Evolutionary conservation across 2,888 invertebrate species (phyloP).

Genomic region (Cryptus armator): DNA sequence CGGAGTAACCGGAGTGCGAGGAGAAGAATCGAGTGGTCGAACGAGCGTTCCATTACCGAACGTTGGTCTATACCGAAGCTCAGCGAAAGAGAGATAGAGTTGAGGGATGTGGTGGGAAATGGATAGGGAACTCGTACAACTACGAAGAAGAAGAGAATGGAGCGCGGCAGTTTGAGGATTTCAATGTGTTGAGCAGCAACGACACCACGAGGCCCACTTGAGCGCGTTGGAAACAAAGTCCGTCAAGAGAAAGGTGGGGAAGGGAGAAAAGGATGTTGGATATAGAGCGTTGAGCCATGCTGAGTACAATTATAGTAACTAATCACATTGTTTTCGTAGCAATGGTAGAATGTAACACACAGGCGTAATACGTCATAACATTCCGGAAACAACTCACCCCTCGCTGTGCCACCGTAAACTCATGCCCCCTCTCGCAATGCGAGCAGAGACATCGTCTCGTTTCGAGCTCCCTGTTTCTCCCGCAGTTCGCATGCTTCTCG

Average conservation of each 20-base stretch:
- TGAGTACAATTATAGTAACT: slow-evolving; percentile 78
- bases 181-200: slow-evolving; percentile 13
- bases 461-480: slow-evolving; percentile 34
- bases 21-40: slow-evolving; percentile 57
- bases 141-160: slow-evolving; percentile 34
- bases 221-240: slow-evolving; percentile 1
- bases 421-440: neutral
- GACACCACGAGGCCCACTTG: slow-evolving; percentile 25
- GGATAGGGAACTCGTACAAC: slow-evolving; percentile 35
- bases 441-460: neutral
- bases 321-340: slow-evolving; percentile 81
- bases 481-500: slow-evolving; percentile 52
- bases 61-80: slow-evolving; percentile 5
- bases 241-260: slow-evolving; percentile 19
- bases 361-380: slow-evolving; percentile 79
- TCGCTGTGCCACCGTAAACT: slow-evolving; percentile 46
- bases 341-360: slow-evolving; percentile 67
- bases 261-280: slow-evolving; percentile 45
- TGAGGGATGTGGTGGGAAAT: slow-evolving; percentile 33
- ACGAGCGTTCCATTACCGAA: slow-evolving; percentile 52
- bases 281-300: slow-evolving; percentile 71
- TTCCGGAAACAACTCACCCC: slow-evolving; percentile 63
- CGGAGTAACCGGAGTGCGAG: slow-evolving; percentile 25
- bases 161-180: slow-evolving; percentile 18
- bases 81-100: slow-evolving; percentile 17